These are phyloP conservation scores for human DNA, from an alignment of 2,113 vertebrate genomes.

Conservation along the genomic window DNA sequence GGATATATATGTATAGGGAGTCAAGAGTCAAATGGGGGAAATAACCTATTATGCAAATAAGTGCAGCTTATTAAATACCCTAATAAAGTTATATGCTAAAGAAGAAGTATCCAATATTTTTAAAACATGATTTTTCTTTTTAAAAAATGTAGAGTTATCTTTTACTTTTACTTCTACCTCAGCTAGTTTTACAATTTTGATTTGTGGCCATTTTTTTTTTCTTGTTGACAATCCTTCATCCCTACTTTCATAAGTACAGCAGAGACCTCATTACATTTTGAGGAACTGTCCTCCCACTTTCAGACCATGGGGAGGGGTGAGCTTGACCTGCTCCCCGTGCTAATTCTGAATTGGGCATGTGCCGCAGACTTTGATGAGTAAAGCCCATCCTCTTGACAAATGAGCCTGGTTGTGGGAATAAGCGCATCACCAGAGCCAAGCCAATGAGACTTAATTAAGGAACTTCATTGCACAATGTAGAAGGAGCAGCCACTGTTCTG, in stretches of 20 bases:
- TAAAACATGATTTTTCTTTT: background rate
- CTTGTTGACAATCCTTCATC: background rate
- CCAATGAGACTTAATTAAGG: background rate
- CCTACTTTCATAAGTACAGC: background rate
- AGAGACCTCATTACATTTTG: background rate
- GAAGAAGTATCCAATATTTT: background rate
- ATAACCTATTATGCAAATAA: background rate
- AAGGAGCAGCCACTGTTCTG: background rate
- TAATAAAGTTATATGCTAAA: background rate
- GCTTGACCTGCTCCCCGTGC: background rate
- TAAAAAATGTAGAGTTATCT: background rate
- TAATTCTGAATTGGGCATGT: rapidly evolving
- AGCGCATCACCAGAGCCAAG: background rate
- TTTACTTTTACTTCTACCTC: background rate
- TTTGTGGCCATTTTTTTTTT: background rate
- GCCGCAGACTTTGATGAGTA: background rate
- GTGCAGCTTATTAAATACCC: background rate
- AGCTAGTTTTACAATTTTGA: background rate
- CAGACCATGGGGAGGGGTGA: background rate
- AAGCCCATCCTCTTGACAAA: background rate
- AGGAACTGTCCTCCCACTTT: background rate
- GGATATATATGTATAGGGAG: background rate
- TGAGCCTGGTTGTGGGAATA: background rate
- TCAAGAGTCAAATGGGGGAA: background rate
- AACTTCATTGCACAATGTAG: background rate